Base-by-base conservation (phyloP, 2,888 invertebrate genomes). In the Drosophila borealis region DNA sequence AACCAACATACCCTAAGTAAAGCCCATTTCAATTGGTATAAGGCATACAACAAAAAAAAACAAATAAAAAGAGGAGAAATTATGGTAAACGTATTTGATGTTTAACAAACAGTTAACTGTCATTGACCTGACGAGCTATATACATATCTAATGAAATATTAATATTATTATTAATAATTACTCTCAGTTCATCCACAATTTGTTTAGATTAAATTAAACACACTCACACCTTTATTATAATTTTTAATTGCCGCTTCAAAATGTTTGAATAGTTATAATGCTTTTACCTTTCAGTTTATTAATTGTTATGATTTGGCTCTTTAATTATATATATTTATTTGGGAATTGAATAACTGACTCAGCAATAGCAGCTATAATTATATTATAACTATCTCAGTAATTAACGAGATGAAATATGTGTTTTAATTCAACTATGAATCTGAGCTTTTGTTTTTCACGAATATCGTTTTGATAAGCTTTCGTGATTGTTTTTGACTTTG, bases 171-270 rank as follows among this genome's bases (percentile, higher is more conserved):
- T 29, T 14, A 36, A 37, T 25, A 21, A 37, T 25, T 14, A 37
- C 11, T 25, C 14, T 25, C 8, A 33, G n/a, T 5, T 19, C n/a
- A 29, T 14, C 14, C 42, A 4, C 4, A 33, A 19, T 39, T 34
- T 19, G 37, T n/a, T 37, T 51, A 21, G 2, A 19, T 60, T 36
- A 3, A 46, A 62, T 54, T 45, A 37, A 34, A 36, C 57, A 60
- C 25, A 60, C 45, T 63, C 42, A 33, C 11, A 17, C 13, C 36
- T 53, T 46, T 36, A 57, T 60, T 33, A 11, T 10, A 29, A 17
- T 60, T 11, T 41, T 46, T 63, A 63, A 71, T 62, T 51, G 39
- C 34, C 34, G 42, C 49, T 42, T 33, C 45, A 62, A 60, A n/a
- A n/a, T 41, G 4, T 13, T 19, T 54, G 21, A n/a, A 3, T 9